These are phyloP conservation scores for Thermophis baileyi DNA, from an alignment of 2,113 vertebrate species.

Conservation along the genomic window DNA sequence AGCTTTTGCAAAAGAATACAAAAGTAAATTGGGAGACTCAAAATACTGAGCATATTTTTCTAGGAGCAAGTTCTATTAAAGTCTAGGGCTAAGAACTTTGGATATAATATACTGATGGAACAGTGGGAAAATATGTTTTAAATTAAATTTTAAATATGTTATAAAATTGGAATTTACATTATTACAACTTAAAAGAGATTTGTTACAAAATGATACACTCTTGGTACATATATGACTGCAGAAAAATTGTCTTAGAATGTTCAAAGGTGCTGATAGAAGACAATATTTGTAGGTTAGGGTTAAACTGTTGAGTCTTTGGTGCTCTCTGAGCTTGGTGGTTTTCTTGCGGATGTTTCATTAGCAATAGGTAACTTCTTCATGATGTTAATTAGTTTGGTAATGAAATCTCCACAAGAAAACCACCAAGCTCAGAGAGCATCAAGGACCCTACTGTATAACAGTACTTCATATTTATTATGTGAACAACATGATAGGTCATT, in stretches of 20 bases:
- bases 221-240: not conserved
- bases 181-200: not conserved
- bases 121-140: not conserved
- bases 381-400: not conserved
- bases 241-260: not conserved
- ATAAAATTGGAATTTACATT: not conserved
- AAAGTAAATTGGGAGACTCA: not conserved
- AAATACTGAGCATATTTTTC: not conserved
- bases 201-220: not conserved
- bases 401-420: not conserved
- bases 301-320: not conserved
- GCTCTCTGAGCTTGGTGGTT: not conserved
- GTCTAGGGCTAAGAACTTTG: not conserved
- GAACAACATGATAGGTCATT: not conserved
- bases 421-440: not conserved
- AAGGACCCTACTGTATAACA: not conserved
- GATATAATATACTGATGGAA: not conserved
- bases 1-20: not conserved
- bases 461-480: not conserved
- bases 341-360: not conserved
- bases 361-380: not conserved
- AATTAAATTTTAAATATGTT: not conserved
- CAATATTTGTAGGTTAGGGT: not conserved
- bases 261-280: not conserved
- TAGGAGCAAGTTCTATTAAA: not conserved